Percentiles rank a stretch among this genome's conserved stretches.
These are phyloP conservation scores for Archips xylosteana DNA, from an alignment of 2,888 invertebrate genomes.

Conservation along the genomic window DNA sequence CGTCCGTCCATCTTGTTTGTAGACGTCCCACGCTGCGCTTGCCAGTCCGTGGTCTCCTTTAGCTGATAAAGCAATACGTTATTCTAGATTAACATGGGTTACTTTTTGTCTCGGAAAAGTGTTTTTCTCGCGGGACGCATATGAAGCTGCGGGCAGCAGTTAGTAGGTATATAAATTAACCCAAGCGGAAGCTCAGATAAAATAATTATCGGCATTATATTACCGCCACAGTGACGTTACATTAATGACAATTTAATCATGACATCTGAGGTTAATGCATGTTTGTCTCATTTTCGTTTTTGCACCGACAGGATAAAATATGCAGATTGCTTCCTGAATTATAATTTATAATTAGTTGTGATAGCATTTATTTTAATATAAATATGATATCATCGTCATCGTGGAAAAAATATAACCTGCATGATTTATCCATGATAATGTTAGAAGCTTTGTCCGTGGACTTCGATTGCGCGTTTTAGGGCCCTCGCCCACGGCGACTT, in stretches of 20 bases:
- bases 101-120: no score
- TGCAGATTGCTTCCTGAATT: constrained; percentile 33
- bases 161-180: no score
- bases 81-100: no score
- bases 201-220: neutral
- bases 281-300: constrained; percentile 51
- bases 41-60: no score
- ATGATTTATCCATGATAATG: neutral
- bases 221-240: constrained; percentile 1
- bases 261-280: constrained; percentile 52
- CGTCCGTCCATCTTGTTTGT: no score
- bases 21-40: no score
- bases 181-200: neutral
- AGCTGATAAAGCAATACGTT: no score
- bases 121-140: no score
- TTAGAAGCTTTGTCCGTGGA: neutral
- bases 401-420: neutral
- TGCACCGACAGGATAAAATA: constrained; percentile 44
- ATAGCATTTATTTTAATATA: neutral
- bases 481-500: no score
- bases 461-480: no score
- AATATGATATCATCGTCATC: neutral
- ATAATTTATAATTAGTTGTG: constrained; percentile 26
- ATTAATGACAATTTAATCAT: constrained; percentile 57
- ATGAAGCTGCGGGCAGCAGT: no score